A percentile compares a stretch with the other conserved stretches of the same genome.
Evolutionary conservation across 1,140 invertebrate species (phyloP).

Genomic region (Lutraria rhynchaena): DNA sequence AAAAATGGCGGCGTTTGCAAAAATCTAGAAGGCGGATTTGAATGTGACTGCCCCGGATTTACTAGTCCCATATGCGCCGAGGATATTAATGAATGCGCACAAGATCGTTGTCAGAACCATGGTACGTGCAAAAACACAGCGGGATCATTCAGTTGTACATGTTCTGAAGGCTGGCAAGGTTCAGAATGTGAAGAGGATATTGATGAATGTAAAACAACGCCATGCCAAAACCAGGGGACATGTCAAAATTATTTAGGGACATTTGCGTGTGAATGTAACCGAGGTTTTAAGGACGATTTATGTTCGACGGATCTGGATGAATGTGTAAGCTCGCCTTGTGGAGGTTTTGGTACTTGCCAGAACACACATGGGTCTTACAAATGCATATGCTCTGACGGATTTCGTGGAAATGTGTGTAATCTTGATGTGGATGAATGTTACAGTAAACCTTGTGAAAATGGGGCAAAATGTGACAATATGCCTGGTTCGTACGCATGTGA

Average conservation of each 20-base stretch:
- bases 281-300: slow-evolving; percentile 93
- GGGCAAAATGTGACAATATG: not conserved
- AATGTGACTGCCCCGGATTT: slow-evolving; percentile 88
- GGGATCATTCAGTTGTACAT: slow-evolving; percentile 95
- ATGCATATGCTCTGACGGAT: slow-evolving; percentile 85
- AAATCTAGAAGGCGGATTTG: slow-evolving; percentile 86
- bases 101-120: slow-evolving; percentile 89
- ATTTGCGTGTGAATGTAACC: slow-evolving; percentile 2
- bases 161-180: slow-evolving; percentile 89
- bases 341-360: slow-evolving; percentile 21
- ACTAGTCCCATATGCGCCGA: slow-evolving; percentile 94
- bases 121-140: slow-evolving; percentile 97
- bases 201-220: slow-evolving; percentile 20
- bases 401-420: slow-evolving; percentile 70
- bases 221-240: slow-evolving; percentile 30
- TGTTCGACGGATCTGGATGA: slow-evolving; percentile 96
- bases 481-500: not conserved
- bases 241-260: slow-evolving; percentile 16
- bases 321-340: slow-evolving; percentile 55
- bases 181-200: slow-evolving; percentile 14
- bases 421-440: not conserved
- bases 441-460: slow-evolving; percentile 13
- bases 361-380: not conserved
- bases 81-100: slow-evolving; percentile 63
- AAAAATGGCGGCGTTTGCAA: slow-evolving; percentile 89